Base-by-base conservation (phyloP, 1,140 invertebrate genomes). In the Scaptomyza pallida region DNA sequence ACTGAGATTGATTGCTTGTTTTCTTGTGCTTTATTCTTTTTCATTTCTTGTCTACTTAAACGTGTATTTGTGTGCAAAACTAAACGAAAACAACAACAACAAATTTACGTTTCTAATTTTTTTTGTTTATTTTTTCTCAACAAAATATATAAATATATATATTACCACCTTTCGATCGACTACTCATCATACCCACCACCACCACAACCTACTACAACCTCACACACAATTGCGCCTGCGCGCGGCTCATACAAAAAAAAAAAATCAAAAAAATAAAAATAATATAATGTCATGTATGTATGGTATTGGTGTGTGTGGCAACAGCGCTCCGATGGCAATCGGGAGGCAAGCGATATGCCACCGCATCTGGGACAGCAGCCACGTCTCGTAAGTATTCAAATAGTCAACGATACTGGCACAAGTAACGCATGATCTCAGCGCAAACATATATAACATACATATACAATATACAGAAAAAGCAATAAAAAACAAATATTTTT, bases 341-440 rank as follows among this genome's bases (percentile, higher is more conserved):
- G 85, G 73, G 89, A 90, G 43, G 89, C 86, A 68, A 86, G 75
- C 72, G 89, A 90, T 78, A 50, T 82, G 81, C 85, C 89, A 79
- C 78, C 89, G 61, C 86, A 82, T 62, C 64, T 89, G 77, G 89
- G 89, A 82, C 89, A 90, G 43, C 50, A 69, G 47, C 89, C 75
- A 73, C 83, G 85, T 69, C 75, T 86, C 69, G 89, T 90, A 90
- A 90, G 89, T 90, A 90, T 75, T 19, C 50, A 54, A 65, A 48
- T 81, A 45, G 60, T 70, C 59, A 65, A 75, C 59, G 74, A 69
- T 47, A 69, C 37, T 50, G 65, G 75, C 83, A 78, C 83, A 56
- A 88, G 65, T 78, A 78, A 21, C 48, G 82, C 75, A 78, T 88
- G 83, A 88, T 43, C 41, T 61, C 50, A 37, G 61, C 43, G 44